A percentile compares a stretch with the other conserved stretches of the same genome.
phyloP scores from a whole-genome alignment of 2,888 invertebrate species.

The Sphecodes monilicornis region DNA sequence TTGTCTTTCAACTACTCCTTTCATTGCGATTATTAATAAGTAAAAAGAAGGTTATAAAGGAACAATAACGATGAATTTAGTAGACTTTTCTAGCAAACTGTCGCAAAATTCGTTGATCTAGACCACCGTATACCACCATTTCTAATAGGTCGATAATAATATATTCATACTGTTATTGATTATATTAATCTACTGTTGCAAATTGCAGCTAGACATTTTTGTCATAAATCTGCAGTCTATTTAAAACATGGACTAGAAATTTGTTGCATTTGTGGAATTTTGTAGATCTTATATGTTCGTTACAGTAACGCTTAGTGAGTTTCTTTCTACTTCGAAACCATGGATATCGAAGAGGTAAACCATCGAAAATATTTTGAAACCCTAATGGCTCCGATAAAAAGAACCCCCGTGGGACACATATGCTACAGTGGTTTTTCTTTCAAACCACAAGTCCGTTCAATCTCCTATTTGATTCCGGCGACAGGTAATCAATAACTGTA shows the following conservation, averaged over 20 bases:
- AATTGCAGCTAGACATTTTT: too few relatives aligned
- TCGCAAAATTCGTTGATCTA: too few relatives aligned
- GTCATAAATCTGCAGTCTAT: too few relatives aligned
- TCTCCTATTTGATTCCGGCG: constrained; percentile 69
- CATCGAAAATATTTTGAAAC: constrained; percentile 69
- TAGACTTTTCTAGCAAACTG: too few relatives aligned
- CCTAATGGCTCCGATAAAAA: constrained; percentile 75
- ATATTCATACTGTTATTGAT: too few relatives aligned
- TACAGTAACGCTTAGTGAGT: constrained; percentile 2
- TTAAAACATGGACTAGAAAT: not conserved
- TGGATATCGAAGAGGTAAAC: constrained; percentile 38
- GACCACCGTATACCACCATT: too few relatives aligned
- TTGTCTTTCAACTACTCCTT: too few relatives aligned
- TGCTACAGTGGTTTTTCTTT: constrained; percentile 73
- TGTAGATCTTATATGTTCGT: not conserved
- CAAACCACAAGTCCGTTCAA: constrained; percentile 65
- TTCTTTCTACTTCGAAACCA: constrained; percentile 29
- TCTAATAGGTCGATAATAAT: too few relatives aligned
- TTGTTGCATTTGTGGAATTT: constrained; percentile 6
- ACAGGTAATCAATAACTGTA: constrained; percentile 77
- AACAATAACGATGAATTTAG: too few relatives aligned
- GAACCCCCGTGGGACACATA: constrained; percentile 72
- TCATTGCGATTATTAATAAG: too few relatives aligned
- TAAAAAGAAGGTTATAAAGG: too few relatives aligned
- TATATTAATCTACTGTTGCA: too few relatives aligned